Conservation (phyloP, 1,140 invertebrate species). For the Apis florea region DNA sequence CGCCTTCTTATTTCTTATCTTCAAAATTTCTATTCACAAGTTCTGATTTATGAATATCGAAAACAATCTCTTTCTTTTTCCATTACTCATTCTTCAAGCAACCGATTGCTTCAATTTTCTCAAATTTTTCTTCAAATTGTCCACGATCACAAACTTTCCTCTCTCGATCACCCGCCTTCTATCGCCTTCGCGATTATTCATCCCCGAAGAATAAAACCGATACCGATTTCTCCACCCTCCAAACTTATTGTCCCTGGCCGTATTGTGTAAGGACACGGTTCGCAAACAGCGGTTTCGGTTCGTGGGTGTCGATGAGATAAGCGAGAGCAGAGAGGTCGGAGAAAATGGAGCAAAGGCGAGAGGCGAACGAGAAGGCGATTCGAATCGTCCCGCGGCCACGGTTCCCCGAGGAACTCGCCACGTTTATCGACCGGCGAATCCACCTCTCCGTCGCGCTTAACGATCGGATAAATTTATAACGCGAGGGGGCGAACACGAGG, state of each 20-base stretch:
- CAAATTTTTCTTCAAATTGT: no score
- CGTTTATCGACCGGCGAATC: constrained; percentile 49
- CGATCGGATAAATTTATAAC: constrained; percentile 53
- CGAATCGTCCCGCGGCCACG: constrained; percentile 12
- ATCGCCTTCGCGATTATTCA: neutral
- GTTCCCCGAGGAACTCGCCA: constrained; percentile 27
- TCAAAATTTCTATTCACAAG: no score
- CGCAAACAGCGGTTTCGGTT: constrained; percentile 20
- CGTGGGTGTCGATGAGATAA: constrained; percentile 57
- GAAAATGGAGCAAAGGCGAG: constrained; percentile 41
- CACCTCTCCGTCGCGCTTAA: constrained; percentile 43
- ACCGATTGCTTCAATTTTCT: no score
- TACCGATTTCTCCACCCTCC: constrained; percentile 1
- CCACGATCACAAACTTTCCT: no score
- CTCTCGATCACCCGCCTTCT: no score
- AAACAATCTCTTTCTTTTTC: no score
- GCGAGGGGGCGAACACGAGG: constrained; percentile 14
- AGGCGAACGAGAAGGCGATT: constrained; percentile 20
- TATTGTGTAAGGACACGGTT: constrained; percentile 18
- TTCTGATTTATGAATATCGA: no score
- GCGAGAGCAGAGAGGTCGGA: neutral
- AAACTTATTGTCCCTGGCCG: constrained; percentile 14
- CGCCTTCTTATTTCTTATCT: no score
- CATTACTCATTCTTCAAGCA: no score
- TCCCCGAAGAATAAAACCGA: neutral